Evolutionary conservation across 2,888 invertebrate genomes (phyloP), one percentile per base, ranked within the genome.

Genomic region (Lepidochrysops patricia): DNA sequence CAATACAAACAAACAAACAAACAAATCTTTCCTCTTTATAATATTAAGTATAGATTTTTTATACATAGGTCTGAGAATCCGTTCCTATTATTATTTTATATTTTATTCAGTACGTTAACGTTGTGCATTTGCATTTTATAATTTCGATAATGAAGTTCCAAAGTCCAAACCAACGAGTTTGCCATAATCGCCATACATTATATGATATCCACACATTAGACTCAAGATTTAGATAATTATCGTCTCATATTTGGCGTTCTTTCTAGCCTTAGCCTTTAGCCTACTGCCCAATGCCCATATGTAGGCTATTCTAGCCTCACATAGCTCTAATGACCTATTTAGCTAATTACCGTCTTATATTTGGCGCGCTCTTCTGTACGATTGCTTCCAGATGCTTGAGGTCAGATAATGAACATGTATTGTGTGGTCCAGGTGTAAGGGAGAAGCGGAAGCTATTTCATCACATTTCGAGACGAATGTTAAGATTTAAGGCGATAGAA

Each of bases 321-420:
- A 43, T 43, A 7, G 37, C 15, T 1, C 15, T 15, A 7, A 43
- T 43, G 15, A 15, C 29, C 50, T n/a, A 50, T 52, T 27, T 52
- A 52, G 13, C 15, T 9, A 29, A 19, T 29, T 12, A 15, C 15
- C n/a, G 15, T 27, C 15, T 29, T 13, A 27, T 52, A 29, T 27
- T 52, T 27, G 27, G 29, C 27, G 27, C 27, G 15, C n/a, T 15
- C 15, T 15, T 27, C 29, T 43, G 37, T 43, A 15, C 52, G 15
- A 52, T 27, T 52, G 52, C 7, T 13, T 52, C 52, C 52, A 52
- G 52, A 52, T 52, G 52, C 27, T 52, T 29, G 27, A 52, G 52
- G 52, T 52, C 52, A 52, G 52, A 4, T 29, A 27, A 29, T 52
- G 52, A 52, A 29, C n/a, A 13, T 27, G 26, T 15, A 9, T n/a